Evolutionary conservation across 2,888 invertebrate genomes (phyloP).

Genomic region (Dolomedes plantarius): DNA sequence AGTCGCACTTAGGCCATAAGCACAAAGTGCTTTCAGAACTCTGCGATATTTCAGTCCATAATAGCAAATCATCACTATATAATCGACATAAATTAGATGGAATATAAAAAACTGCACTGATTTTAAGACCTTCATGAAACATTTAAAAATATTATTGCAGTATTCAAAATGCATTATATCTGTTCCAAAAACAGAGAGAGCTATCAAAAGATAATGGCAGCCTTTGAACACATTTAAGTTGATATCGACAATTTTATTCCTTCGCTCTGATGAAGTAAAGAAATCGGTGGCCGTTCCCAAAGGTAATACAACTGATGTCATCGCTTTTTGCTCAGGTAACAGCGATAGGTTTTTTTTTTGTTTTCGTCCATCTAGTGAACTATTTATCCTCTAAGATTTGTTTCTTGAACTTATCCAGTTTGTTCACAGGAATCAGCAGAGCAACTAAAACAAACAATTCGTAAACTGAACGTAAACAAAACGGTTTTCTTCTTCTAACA

Average conservation of each 20-base stretch:
- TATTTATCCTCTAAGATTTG: too few relatives aligned
- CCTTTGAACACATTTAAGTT: neutral
- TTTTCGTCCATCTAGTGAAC: too few relatives aligned
- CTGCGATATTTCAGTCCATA: neutral
- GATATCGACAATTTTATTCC: neutral
- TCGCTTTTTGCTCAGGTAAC: too few relatives aligned
- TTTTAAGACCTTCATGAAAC: neutral
- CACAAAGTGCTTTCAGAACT: neutral
- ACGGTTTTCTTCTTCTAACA: too few relatives aligned
- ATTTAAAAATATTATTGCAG: neutral
- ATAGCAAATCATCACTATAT: neutral
- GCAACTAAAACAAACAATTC: too few relatives aligned
- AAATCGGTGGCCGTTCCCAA: neutral
- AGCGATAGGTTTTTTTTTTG: too few relatives aligned
- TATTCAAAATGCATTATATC: neutral
- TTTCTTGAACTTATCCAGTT: too few relatives aligned
- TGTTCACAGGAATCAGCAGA: too few relatives aligned
- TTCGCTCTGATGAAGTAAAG: neutral
- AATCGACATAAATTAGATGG: conserved; percentile 3
- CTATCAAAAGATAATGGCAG: neutral
- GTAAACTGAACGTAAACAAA: too few relatives aligned
- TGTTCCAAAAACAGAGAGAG: neutral
- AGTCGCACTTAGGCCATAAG: neutral
- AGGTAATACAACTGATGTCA: neutral
- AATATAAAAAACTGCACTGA: neutral